Evolutionary conservation across 2,113 vertebrate genomes (phyloP).

Genomic region (Corythoichthys intestinalis): DNA sequence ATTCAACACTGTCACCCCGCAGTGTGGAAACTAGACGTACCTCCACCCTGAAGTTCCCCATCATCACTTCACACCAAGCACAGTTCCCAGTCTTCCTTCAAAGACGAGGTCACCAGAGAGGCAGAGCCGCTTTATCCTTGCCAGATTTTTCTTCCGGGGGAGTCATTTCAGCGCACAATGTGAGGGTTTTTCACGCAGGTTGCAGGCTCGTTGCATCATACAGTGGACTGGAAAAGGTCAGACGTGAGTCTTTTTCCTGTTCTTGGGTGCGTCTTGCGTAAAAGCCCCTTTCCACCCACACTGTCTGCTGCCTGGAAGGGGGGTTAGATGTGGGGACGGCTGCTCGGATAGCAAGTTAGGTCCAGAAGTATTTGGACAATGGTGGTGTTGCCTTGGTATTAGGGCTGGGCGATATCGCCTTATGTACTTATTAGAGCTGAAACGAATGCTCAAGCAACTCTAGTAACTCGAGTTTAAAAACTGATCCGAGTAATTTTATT

Average conservation of each 20-base stretch:
- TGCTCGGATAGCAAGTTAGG: slow-evolving; percentile 5
- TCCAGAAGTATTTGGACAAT: not conserved
- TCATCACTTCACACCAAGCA: slow-evolving; percentile 10
- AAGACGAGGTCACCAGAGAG: slow-evolving; percentile 1
- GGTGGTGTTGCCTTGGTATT: not conserved
- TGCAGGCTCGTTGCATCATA: slow-evolving; percentile 62
- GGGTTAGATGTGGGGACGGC: not conserved
- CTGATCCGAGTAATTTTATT: too few species aligned
- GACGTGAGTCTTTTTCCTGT: slow-evolving; percentile 51
- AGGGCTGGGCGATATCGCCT: too few species aligned
- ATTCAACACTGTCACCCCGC: not conserved
- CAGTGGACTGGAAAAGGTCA: slow-evolving; percentile 34
- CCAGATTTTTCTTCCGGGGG: not conserved
- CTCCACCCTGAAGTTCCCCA: slow-evolving; percentile 4
- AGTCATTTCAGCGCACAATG: slow-evolving; percentile 6
- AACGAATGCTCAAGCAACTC: too few species aligned
- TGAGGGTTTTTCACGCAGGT: slow-evolving; percentile 32
- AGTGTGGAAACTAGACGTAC: slow-evolving; percentile 5
- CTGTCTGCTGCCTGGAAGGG: slow-evolving; percentile 39
- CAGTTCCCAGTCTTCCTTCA: slow-evolving; percentile 12
- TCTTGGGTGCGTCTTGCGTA: slow-evolving; percentile 53
- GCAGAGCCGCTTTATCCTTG: slow-evolving; percentile 3
- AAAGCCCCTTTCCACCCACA: slow-evolving; percentile 48
- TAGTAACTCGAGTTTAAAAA: too few species aligned
- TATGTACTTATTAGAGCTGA: too few species aligned